phyloP scores from a whole-genome alignment of 2,797 vertebrate species.

The Octomys mimax region DNA sequence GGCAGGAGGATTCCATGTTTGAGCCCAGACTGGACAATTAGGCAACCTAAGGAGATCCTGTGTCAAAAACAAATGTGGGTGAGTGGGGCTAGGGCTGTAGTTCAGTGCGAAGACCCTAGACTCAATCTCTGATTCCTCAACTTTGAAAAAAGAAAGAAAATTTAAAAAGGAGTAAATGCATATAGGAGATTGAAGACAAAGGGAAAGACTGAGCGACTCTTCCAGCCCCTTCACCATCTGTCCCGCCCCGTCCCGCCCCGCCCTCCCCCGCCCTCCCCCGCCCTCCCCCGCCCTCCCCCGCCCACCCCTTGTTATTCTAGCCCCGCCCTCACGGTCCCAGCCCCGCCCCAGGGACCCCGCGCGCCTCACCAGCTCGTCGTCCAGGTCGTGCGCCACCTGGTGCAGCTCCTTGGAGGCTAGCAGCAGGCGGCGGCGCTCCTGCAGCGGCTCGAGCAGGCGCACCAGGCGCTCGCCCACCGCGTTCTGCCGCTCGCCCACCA shows the following conservation, averaged over 20 bases:
- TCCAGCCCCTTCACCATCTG: not conserved
- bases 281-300: not conserved
- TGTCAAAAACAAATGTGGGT: not conserved
- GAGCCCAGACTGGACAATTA: not conserved
- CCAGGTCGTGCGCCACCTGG: conserved; percentile 95
- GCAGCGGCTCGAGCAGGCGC: conserved; percentile 95
- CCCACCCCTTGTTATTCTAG: rapidly evolving
- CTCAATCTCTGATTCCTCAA: not conserved
- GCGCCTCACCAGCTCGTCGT: conserved; percentile 95
- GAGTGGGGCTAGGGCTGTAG: not conserved
- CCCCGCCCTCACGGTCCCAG: rapidly evolving
- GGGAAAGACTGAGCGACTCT: not conserved
- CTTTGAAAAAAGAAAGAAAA: not conserved
- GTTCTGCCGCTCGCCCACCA: conserved; percentile 91
- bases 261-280: not conserved
- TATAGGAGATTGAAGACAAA: not conserved
- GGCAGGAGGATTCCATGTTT: not conserved
- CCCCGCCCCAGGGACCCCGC: not conserved
- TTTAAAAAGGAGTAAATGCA: not conserved
- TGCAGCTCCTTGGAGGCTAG: conserved; percentile 97
- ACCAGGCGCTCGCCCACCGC: conserved; percentile 94
- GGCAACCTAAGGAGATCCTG: not conserved
- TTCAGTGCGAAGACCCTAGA: not conserved
- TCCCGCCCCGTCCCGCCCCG: no score
- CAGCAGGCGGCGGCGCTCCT: conserved; percentile 94